These are phyloP conservation scores for Gymnobelideus leadbeateri DNA, from an alignment of 2,113 vertebrate species.

Conservation along the genomic window DNA sequence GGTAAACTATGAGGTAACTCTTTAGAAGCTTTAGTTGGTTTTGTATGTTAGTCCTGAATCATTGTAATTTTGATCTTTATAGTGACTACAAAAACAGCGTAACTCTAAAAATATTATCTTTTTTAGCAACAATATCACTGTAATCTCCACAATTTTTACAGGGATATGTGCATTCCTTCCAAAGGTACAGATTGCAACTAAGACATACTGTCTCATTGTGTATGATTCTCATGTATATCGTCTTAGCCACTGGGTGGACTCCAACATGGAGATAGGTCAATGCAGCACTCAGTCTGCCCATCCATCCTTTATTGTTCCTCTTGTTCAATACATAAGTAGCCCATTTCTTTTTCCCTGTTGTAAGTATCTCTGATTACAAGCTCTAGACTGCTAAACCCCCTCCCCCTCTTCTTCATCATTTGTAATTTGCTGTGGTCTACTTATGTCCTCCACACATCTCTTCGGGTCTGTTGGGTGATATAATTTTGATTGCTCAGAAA, in stretches of 20 bases:
- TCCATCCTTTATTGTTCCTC: neutral
- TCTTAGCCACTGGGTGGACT: too few relatives aligned
- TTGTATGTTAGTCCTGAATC: neutral
- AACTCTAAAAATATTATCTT: neutral
- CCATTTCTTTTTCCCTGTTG: neutral
- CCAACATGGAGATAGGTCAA: too few relatives aligned
- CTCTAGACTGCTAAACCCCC: too few relatives aligned
- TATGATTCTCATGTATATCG: neutral
- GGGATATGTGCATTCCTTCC: neutral
- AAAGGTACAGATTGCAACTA: neutral
- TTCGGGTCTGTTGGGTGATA: neutral
- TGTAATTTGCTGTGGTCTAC: neutral
- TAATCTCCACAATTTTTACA: neutral
- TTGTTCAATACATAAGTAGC: neutral
- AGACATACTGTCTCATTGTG: neutral
- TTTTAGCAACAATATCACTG: neutral
- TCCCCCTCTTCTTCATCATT: rapidly evolving
- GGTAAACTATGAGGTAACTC: neutral
- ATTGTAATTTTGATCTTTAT: neutral
- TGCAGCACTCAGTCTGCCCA: neutral
- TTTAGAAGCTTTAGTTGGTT: neutral
- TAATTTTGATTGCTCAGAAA: neutral
- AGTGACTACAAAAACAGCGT: neutral
- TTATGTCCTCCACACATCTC: neutral
- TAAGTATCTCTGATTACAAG: neutral